Conservation (phyloP, 2,797 vertebrate species). For the Lates japonicus region DNA sequence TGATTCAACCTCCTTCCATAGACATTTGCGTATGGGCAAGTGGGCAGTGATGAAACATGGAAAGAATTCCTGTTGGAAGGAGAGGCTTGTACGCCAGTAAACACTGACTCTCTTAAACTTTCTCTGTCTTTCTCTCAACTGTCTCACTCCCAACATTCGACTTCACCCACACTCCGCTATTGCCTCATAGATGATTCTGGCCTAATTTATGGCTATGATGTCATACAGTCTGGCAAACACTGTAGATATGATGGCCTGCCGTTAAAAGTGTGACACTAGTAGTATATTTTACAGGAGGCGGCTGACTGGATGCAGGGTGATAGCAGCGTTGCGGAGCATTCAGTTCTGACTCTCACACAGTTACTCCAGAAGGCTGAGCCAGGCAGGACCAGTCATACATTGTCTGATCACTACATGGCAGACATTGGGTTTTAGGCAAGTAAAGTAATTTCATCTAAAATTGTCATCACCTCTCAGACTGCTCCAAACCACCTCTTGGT, state of each 20-base stretch:
- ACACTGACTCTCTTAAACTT: conserved; percentile 71
- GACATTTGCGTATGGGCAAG: conserved; percentile 70
- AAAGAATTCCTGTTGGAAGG: conserved; percentile 86
- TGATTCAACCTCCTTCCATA: conserved; percentile 71
- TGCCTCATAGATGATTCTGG: conserved; percentile 66
- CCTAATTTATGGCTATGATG: conserved; percentile 76
- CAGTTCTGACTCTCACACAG: conserved; percentile 47
- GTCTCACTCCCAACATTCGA: conserved; percentile 34
- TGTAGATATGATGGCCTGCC: conserved; percentile 54
- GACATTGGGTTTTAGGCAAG: conserved; percentile 6
- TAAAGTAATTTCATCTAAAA: background rate
- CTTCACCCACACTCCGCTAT: conserved; percentile 55
- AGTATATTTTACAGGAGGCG: conserved; percentile 70
- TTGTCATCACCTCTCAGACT: background rate
- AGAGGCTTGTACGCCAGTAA: conserved; percentile 78
- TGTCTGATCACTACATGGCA: conserved; percentile 25
- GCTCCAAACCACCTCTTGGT: no score
- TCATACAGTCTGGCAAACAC: conserved; percentile 70
- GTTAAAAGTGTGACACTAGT: conserved; percentile 70
- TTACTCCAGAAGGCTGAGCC: conserved; percentile 35
- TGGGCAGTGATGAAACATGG: conserved; percentile 83
- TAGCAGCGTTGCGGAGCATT: conserved; percentile 60
- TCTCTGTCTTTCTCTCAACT: conserved; percentile 54
- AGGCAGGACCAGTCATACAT: conserved; percentile 13
- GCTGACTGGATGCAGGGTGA: conserved; percentile 57